These are phyloP conservation scores for Xerus rutilus DNA, from an alignment of 2,797 vertebrate genomes.

Conservation along the genomic window DNA sequence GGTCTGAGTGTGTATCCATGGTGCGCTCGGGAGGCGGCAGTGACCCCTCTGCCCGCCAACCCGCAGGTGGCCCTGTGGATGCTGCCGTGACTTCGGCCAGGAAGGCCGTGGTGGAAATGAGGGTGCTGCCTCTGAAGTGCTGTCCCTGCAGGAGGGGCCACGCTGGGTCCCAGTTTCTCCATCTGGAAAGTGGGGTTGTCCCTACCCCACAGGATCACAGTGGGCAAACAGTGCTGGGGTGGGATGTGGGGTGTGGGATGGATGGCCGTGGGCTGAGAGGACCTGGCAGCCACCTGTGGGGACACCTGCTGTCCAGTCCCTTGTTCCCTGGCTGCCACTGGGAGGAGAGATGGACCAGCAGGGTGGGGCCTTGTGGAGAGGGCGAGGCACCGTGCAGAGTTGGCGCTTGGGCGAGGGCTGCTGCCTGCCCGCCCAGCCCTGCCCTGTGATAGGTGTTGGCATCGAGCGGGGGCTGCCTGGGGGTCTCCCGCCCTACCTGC, in stretches of 20 bases:
- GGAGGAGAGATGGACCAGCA: background rate
- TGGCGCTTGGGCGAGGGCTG: background rate
- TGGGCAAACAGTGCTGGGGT: background rate
- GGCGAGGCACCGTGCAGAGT: background rate
- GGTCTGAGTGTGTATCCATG: no score
- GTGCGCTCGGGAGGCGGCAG: no score
- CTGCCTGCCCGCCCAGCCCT: rapidly evolving
- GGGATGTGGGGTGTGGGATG: background rate
- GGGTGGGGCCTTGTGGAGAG: background rate
- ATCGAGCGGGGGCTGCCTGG: rapidly evolving
- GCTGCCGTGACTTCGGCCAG: no score
- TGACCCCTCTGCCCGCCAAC: no score
- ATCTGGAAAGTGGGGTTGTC: background rate
- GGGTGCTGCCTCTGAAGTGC: no score
- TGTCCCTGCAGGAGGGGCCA: no score
- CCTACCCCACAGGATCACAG: background rate
- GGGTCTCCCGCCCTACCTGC: background rate
- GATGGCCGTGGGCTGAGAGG: background rate
- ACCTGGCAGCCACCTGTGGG: background rate
- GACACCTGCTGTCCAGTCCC: background rate
- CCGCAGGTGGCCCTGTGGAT: no score
- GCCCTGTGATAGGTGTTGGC: rapidly evolving
- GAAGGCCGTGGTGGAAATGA: no score
- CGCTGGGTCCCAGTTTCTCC: background rate
- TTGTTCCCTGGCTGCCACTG: rapidly evolving